Percentiles rank a stretch among this genome's conserved stretches.
phyloP scores from a whole-genome alignment of 2,797 vertebrate species.

The Graptemys geographica region DNA sequence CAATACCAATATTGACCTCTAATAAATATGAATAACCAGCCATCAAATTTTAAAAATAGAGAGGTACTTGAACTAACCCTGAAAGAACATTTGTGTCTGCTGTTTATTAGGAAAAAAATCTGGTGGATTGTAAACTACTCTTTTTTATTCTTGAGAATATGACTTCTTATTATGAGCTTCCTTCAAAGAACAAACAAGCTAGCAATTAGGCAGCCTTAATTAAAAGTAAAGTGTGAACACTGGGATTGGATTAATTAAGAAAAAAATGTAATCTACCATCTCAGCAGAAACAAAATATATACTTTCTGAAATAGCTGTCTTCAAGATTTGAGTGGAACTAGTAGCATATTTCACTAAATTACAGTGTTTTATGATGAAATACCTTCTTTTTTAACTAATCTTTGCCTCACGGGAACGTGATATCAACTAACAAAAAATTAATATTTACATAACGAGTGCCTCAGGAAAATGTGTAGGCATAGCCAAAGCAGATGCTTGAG shows the following conservation, averaged over 20 bases:
- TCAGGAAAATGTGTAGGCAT: not conserved
- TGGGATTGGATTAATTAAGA: not conserved
- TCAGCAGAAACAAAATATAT: not conserved
- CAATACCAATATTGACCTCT: not conserved
- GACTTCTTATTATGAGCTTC: not conserved
- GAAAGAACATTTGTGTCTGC: not conserved
- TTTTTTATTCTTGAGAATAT: not conserved
- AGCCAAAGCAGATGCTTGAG: not conserved
- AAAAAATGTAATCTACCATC: not conserved
- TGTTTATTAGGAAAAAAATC: not conserved
- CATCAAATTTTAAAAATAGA: not conserved
- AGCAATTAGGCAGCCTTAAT: not conserved
- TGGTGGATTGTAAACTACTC: not conserved
- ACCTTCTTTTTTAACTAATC: not conserved
- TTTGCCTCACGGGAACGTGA: fast-evolving
- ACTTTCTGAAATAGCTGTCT: not conserved
- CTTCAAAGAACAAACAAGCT: not conserved
- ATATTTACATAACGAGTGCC: not conserved
- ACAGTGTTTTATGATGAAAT: not conserved
- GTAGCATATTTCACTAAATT: not conserved
- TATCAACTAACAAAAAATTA: not conserved
- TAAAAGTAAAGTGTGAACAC: not conserved
- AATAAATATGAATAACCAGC: not conserved
- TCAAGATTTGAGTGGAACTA: not conserved
- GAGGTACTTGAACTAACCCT: not conserved